Evolutionary conservation across 2,888 invertebrate genomes (phyloP).

Genomic region (Tuta absoluta): DNA sequence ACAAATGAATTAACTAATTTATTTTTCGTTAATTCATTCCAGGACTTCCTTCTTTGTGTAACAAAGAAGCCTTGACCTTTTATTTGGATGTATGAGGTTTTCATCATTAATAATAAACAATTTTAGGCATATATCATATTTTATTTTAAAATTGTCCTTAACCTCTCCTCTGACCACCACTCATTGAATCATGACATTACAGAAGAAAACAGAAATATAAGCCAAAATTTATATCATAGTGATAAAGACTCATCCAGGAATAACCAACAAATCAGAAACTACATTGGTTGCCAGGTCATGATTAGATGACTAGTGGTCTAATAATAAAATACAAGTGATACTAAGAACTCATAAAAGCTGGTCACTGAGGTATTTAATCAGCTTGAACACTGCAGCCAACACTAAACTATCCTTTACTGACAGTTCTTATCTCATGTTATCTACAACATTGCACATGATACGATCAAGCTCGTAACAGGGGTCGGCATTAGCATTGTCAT

Average conservation of each 20-base stretch:
- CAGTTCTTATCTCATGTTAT: slow-evolving; percentile 84
- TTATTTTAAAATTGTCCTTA: not conserved
- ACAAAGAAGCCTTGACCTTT: not conserved
- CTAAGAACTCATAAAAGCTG: too few species aligned
- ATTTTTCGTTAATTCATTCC: slow-evolving; percentile 1
- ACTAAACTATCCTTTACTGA: not conserved
- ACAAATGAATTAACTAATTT: not conserved
- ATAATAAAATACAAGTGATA: too few species aligned
- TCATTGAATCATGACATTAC: too few species aligned
- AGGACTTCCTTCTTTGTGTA: not conserved
- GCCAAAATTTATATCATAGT: too few species aligned
- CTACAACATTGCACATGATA: slow-evolving; percentile 97
- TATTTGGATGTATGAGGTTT: not conserved
- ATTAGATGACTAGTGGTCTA: too few species aligned
- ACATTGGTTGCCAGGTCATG: too few species aligned
- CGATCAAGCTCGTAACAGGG: slow-evolving; percentile 91
- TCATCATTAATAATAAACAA: slow-evolving; percentile 15
- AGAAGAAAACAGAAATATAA: too few species aligned
- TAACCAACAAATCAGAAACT: too few species aligned
- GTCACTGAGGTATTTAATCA: too few species aligned
- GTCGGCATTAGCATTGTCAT: slow-evolving; percentile 82
- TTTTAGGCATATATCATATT: not conserved
- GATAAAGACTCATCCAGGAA: too few species aligned
- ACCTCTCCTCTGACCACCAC: not conserved
- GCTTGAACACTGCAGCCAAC: too few species aligned